These are phyloP conservation scores for Pagrus major DNA, from an alignment of 2,113 vertebrate species.

Conservation along the genomic window DNA sequence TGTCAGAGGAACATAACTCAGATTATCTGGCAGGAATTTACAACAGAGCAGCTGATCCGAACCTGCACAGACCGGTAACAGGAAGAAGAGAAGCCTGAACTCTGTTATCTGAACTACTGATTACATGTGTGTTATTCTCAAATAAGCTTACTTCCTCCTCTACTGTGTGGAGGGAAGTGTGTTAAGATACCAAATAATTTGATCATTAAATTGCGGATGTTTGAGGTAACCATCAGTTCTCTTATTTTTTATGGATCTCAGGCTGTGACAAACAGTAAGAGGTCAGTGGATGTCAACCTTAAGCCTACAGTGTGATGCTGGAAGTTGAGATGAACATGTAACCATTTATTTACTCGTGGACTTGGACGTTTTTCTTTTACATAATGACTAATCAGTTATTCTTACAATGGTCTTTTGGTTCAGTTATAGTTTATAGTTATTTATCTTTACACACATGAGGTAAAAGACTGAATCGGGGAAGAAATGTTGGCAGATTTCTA, in stretches of 20 bases:
- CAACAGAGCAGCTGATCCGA: background rate
- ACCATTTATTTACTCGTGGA: too few relatives aligned
- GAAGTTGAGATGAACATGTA: too few relatives aligned
- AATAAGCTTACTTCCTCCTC: slow-evolving; percentile 26
- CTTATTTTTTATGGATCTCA: background rate
- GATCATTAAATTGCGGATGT: slow-evolving; percentile 20
- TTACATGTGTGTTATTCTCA: background rate
- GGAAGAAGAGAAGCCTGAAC: background rate
- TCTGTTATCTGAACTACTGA: background rate
- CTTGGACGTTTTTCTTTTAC: too few relatives aligned
- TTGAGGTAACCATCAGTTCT: background rate
- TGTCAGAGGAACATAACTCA: background rate
- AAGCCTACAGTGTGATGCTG: too few relatives aligned
- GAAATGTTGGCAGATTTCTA: too few relatives aligned
- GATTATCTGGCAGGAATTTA: background rate
- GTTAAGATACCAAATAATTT: background rate
- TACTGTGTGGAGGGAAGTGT: slow-evolving; percentile 6
- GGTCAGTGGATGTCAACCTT: background rate
- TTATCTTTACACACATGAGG: too few relatives aligned
- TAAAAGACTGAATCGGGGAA: too few relatives aligned
- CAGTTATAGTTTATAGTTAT: too few relatives aligned
- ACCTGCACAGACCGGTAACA: background rate
- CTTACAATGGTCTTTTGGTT: too few relatives aligned
- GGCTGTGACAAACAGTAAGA: background rate
- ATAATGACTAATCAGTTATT: too few relatives aligned